A percentile compares a stretch with the other conserved stretches of the same genome.
phyloP scores from a whole-genome alignment of 2,888 invertebrate species.

The Tenthredo notha region DNA sequence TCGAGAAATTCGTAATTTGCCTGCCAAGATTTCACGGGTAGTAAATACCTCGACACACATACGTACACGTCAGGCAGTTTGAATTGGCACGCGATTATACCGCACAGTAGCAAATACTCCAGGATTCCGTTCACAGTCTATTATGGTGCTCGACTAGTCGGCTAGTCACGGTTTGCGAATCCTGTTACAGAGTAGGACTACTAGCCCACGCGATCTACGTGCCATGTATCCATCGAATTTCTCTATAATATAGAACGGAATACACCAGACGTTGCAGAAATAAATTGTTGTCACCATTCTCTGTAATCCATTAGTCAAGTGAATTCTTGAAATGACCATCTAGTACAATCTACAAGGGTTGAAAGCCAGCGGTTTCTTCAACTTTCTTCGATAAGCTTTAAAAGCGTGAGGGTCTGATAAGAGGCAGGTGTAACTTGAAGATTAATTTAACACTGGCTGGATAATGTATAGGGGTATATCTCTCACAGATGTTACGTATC shows the following conservation, averaged over 20 bases:
- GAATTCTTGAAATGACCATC: neutral
- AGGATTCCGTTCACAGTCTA: conserved; percentile 47
- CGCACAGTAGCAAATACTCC: conserved; percentile 26
- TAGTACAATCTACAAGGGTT: neutral
- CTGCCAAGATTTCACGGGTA: conserved; percentile 15
- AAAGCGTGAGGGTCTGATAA: neutral
- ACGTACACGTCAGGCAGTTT: neutral
- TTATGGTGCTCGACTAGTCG: neutral
- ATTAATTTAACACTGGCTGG: conserved; percentile 9
- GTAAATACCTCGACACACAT: conserved; percentile 1
- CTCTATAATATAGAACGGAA: neutral
- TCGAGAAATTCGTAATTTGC: neutral
- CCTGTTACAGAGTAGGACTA: neutral
- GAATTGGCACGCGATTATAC: conserved; percentile 41
- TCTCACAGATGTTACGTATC: conserved; percentile 23
- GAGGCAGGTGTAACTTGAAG: neutral
- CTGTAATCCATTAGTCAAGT: neutral
- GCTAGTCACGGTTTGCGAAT: conserved; percentile 38
- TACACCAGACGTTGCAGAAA: neutral
- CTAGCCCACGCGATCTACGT: conserved; percentile 15
- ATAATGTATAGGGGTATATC: conserved; percentile 1
- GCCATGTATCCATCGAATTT: conserved; percentile 28
- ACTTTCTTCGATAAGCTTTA: neutral
- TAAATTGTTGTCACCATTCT: neutral
- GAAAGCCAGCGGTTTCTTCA: neutral